Percentiles rank a stretch among this genome's conserved stretches.
These are phyloP conservation scores for Ennomos quercinarius DNA, from an alignment of 2,888 invertebrate species.

Conservation along the genomic window DNA sequence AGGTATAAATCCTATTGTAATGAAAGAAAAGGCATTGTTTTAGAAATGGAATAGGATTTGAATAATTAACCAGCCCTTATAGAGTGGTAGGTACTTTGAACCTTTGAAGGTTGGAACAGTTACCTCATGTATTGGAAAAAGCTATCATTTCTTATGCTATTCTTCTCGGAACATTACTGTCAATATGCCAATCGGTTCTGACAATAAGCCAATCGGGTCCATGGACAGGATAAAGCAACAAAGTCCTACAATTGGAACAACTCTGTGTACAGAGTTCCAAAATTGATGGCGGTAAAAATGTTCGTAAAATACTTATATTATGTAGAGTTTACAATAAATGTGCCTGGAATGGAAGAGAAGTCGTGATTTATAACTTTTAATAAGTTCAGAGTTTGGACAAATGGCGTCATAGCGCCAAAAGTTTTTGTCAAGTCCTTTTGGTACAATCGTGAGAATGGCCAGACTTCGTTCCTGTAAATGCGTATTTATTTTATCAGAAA, in stretches of 20 bases:
- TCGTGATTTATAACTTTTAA: constrained; percentile 18
- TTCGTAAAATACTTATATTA: neutral
- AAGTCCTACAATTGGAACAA: too few species aligned
- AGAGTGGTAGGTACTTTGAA: constrained; percentile 1
- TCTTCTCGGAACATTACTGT: too few species aligned
- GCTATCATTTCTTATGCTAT: too few species aligned
- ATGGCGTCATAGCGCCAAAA: constrained; percentile 1
- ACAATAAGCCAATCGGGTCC: too few species aligned
- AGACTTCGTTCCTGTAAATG: too few species aligned
- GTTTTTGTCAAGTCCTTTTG: constrained; percentile 2
- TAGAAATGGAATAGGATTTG: constrained; percentile 1
- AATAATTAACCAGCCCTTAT: constrained; percentile 15
- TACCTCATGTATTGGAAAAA: too few species aligned
- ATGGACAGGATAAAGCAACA: too few species aligned
- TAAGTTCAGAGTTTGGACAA: constrained; percentile 10
- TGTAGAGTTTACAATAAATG: neutral
- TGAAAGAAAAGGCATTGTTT: neutral
- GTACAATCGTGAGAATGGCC: neutral
- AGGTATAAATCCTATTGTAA: too few species aligned
- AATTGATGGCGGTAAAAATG: neutral
- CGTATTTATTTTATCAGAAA: too few species aligned
- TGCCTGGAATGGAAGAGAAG: neutral
- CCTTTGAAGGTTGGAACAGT: neutral
- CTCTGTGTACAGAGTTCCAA: too few species aligned
- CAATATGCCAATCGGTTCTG: too few species aligned